Percentiles rank a stretch among this genome's conserved stretches.
These are phyloP conservation scores for Fukomys damarensis DNA, from an alignment of 2,113 vertebrate genomes.

Conservation along the genomic window DNA sequence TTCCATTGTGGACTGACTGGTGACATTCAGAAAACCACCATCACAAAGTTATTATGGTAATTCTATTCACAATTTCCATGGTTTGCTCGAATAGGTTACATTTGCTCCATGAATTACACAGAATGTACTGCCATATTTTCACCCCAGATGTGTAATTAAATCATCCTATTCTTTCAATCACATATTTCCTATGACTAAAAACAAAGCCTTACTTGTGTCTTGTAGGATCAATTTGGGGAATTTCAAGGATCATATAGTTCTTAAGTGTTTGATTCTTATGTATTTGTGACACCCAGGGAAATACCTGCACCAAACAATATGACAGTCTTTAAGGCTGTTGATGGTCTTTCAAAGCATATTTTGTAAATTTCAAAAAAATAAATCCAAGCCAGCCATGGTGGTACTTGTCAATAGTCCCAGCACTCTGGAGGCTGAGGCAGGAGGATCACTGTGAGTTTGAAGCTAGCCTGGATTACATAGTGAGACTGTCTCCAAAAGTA, in stretches of 20 bases:
- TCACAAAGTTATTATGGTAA: background rate
- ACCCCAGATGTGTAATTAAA: constrained; percentile 52
- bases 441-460: background rate
- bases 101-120: constrained; percentile 59
- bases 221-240: background rate
- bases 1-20: background rate
- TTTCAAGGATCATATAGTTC: background rate
- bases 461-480: background rate
- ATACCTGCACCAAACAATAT: background rate
- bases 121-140: constrained; percentile 31
- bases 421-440: background rate
- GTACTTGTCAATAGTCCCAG: background rate
- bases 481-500: background rate
- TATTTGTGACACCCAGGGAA: background rate
- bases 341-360: constrained; percentile 31
- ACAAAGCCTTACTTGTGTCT: background rate
- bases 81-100: constrained; percentile 48
- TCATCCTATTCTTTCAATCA: constrained; percentile 34
- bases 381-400: background rate
- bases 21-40: constrained; percentile 64
- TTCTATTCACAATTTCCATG: constrained; percentile 59
- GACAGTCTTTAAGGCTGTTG: background rate
- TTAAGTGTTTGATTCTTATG: background rate
- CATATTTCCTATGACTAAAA: constrained; percentile 20
- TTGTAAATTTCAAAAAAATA: constrained; percentile 24